Percentiles rank a stretch among this genome's conserved stretches.
Evolutionary conservation across 2,113 vertebrate genomes (phyloP).

Genomic region (Perca fluviatilis): DNA sequence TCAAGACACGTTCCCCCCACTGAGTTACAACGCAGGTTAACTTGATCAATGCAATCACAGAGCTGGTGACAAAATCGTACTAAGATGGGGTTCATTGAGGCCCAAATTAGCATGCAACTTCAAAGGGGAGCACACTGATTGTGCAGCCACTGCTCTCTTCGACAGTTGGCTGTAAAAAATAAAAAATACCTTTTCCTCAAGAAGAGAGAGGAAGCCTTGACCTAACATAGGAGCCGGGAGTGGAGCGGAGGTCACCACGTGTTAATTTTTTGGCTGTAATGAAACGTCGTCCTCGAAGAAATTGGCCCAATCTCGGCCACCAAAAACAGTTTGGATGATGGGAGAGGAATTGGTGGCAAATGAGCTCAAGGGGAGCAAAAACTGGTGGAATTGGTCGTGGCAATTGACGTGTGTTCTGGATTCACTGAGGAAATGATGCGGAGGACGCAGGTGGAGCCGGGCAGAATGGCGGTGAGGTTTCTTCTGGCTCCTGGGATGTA

Average conservation of each 20-base stretch:
- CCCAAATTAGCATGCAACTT: slow-evolving; percentile 66
- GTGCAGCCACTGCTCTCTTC: slow-evolving; percentile 47
- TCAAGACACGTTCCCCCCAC: slow-evolving; percentile 56
- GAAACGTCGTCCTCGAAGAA: slow-evolving; percentile 58
- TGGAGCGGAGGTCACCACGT: slow-evolving; percentile 67
- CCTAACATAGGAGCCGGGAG: slow-evolving; percentile 33
- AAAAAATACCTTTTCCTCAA: background rate
- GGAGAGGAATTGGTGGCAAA: slow-evolving; percentile 67
- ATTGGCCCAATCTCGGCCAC: slow-evolving; percentile 58
- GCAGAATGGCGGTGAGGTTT: slow-evolving; percentile 16
- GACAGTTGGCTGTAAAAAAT: slow-evolving; percentile 26
- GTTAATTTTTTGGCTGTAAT: slow-evolving; percentile 70
- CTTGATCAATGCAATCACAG: slow-evolving; percentile 77
- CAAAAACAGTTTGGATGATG: slow-evolving; percentile 63
- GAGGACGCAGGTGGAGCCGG: slow-evolving; percentile 42
- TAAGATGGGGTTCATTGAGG: slow-evolving; percentile 63
- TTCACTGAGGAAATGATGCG: slow-evolving; percentile 60
- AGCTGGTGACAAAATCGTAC: slow-evolving; percentile 55
- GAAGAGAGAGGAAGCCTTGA: slow-evolving; percentile 43
- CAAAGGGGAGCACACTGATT: slow-evolving; percentile 61
- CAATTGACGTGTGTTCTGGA: slow-evolving; percentile 51
- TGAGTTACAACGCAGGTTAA: slow-evolving; percentile 66
- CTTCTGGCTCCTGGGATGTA: slow-evolving; percentile 34
- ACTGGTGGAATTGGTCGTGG: slow-evolving; percentile 54
- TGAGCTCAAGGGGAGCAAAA: slow-evolving; percentile 61